phyloP scores from a whole-genome alignment of 2,113 vertebrate species.

The Elaphurus davidianus region DNA sequence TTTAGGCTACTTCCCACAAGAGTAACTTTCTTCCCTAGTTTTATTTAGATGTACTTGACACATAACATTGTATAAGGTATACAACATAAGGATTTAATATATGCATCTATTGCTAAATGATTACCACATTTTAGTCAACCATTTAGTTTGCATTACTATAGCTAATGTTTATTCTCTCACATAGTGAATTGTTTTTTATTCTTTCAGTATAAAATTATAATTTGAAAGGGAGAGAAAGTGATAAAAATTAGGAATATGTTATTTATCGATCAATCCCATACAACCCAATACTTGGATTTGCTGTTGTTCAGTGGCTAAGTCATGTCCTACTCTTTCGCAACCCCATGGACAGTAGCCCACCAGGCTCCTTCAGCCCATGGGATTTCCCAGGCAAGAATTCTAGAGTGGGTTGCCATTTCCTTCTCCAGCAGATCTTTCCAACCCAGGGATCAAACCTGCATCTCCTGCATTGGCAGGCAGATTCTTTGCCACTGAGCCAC shows the following conservation, averaged over 20 bases:
- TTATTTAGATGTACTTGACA: not conserved
- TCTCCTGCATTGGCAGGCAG: fast-evolving
- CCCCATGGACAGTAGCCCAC: not conserved
- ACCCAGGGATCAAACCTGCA: not conserved
- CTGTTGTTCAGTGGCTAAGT: not conserved
- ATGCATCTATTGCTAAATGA: not conserved
- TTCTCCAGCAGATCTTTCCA: not conserved
- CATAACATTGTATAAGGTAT: not conserved
- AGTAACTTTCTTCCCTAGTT: not conserved
- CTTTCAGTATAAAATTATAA: not conserved
- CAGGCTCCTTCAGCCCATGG: not conserved
- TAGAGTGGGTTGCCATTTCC: not conserved
- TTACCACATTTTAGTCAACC: not conserved
- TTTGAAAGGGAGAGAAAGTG: not conserved
- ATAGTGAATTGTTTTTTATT: not conserved
- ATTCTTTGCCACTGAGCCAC: not conserved
- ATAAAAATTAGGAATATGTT: not conserved
- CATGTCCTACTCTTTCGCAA: not conserved
- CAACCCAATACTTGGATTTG: not conserved
- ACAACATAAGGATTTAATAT: not conserved
- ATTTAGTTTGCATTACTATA: not conserved
- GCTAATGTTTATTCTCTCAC: not conserved
- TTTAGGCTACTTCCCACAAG: not conserved
- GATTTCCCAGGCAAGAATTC: not conserved
- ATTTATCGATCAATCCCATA: not conserved